These are phyloP conservation scores for Aphidius gifuensis DNA, from an alignment of 1,140 invertebrate species.

Conservation along the genomic window DNA sequence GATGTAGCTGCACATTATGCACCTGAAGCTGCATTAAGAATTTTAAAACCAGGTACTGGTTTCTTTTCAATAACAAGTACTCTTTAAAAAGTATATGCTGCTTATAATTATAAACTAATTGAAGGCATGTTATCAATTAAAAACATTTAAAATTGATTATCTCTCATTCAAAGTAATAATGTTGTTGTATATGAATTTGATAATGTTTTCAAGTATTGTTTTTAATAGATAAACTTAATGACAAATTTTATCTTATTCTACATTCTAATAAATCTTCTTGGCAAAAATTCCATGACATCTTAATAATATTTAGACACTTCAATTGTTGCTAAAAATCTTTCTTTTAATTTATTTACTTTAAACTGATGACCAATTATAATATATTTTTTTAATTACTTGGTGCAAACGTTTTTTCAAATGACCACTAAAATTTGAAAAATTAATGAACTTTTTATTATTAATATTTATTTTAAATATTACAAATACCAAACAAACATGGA, in stretches of 20 bases:
- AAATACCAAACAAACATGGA: too few species aligned
- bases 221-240: constrained; percentile 78
- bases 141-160: constrained; percentile 95
- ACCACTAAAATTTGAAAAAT: too few species aligned
- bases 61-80: constrained; percentile 90
- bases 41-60: constrained; percentile 90
- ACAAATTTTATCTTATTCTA: constrained; percentile 55
- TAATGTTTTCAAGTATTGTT: constrained; percentile 76
- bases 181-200: constrained; percentile 55
- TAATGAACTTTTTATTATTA: too few species aligned
- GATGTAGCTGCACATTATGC: constrained; percentile 96
- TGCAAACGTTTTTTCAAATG: too few species aligned
- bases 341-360: too few species aligned
- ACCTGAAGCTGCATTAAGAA: constrained; percentile 87
- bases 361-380: too few species aligned
- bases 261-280: constrained; percentile 62
- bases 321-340: background rate
- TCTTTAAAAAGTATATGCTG: constrained; percentile 88
- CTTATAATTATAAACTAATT: constrained; percentile 94
- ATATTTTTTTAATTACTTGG: too few species aligned
- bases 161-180: constrained; percentile 87
- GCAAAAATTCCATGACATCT: constrained; percentile 49
- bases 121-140: constrained; percentile 98
- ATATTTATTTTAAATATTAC: too few species aligned
- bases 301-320: constrained; percentile 48